Base-by-base conservation (phyloP, 2,888 invertebrate genomes). In the Pristionchus exspectatus region DNA sequence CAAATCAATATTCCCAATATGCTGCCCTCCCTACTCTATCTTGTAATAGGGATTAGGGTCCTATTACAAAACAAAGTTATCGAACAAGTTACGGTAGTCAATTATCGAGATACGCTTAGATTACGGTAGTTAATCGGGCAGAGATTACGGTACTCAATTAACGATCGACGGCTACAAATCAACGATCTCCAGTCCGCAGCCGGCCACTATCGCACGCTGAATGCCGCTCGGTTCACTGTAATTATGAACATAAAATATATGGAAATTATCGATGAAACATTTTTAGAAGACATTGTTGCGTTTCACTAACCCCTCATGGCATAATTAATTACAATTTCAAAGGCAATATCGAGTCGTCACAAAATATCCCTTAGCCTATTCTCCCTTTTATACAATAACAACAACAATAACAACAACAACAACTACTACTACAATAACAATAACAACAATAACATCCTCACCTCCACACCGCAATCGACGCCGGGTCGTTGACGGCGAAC, bases 121-220 rank as follows among this genome's bases (percentile, higher is more conserved):
- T 38, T 38, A 38, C 38, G 38, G 38, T 38, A 38, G 38, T 38
- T 38, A 38, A 38, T 38, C 38, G 38, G 38, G 38, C 38, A 2
- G 2, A 38, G 38, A 38, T 38, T 38, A 38, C 38, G 38, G 38
- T 38, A 38, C 38, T 38, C 38, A 38, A 38, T 38, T 30, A 16
- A 21, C n/a, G 74, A 38, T 77, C 74, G 50, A 16, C 33, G 10
- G 12, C 50, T 81, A 50, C 50, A 44, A 50, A 10, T 81, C 50
- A 12, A 81, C 81, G 50, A 81, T 50, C 14, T 81, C 81, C 50
- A 81, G 33, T 54, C 81, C 81, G n/a, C 81, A 50, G 12, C 81
- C 81, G 27, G 81, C 81, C 24, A 81, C 81, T n/a, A 81, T 81
- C 81, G 81, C 50, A 18, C 50, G 30, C 27, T 33, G 50, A 81